Percentiles rank a stretch among this genome's conserved stretches.
Conservation (phyloP, 2,113 vertebrate species). For the Bos javanicus region DNA sequence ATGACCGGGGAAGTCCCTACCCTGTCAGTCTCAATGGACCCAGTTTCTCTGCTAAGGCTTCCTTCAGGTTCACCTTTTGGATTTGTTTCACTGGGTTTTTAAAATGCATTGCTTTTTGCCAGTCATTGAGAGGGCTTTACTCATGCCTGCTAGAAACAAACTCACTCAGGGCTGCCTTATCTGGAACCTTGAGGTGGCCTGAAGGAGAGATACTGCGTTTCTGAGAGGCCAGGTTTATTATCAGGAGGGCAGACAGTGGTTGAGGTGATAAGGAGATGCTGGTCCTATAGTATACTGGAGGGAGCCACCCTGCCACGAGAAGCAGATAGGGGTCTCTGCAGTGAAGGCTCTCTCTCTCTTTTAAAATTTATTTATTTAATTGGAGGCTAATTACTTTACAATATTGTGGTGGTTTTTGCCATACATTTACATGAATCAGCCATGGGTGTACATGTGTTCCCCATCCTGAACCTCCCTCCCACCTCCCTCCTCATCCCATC, state of each 20-base stretch:
- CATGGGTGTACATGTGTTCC: background rate
- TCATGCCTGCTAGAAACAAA: background rate
- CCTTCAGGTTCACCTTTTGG: background rate
- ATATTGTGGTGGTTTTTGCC: background rate
- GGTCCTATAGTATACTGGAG: background rate
- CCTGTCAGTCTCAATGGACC: background rate
- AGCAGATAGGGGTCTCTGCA: background rate
- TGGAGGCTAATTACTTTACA: background rate
- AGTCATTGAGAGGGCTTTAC: background rate
- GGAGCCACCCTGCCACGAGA: background rate
- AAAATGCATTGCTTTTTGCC: background rate
- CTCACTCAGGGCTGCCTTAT: background rate
- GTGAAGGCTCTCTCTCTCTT: background rate
- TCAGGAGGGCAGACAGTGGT: background rate
- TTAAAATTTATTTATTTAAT: background rate
- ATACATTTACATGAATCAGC: background rate
- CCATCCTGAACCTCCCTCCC: background rate
- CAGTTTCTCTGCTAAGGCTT: background rate
- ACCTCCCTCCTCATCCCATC: background rate
- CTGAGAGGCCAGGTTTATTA: background rate
- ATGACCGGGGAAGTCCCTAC: fast-evolving
- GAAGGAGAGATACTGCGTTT: background rate
- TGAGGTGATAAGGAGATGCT: background rate
- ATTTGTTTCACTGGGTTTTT: background rate
- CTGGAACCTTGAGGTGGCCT: background rate